Base-by-base conservation (phyloP, 2,888 invertebrate species). In the Rhodophaea formosa region DNA sequence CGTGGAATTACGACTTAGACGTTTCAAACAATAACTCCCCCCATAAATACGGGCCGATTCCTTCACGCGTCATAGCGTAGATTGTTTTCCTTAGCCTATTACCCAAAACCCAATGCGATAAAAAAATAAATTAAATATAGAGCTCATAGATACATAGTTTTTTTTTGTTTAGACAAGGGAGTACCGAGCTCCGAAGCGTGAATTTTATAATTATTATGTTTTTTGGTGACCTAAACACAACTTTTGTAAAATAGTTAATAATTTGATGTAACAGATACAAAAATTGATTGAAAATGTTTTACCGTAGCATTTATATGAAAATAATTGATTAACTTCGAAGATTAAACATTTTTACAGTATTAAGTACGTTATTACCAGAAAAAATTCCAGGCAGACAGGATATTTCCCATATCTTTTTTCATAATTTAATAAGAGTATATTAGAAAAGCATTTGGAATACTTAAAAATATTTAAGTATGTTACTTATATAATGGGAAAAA, bases 1-100 rank as follows among this genome's bases (percentile, higher is more conserved):
- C 79, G 77, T 82, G 82, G 89, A 89, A 88, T 91, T 89, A 91
- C 90, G 91, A 91, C 91, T 88, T 89, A 89, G 91, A 91, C 91
- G 90, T 91, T 91, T 91, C 91, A 91, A 91, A 91, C 91, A 91
- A 91, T 91, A 91, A 91, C 89, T 87, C 79, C 77, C 75, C 75
- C 82, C 84, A 88, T 91, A 91, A 91, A 91, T 90, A 87, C 83
- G 83, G 79, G 74, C 83, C 88, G 88, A 90, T 90, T 91, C 81
- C 86, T 89, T 91, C 87, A 89, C 91, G 91, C 90, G 84, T 88
- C 91, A 87, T 84, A 84, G 86, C 86, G 70, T 79, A 77, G 81
- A 81, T 82, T 80, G 82, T 84, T 88, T 86, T 80, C 80, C 77
- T 82, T 76, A 71, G 72, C 68, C 71, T 68, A 66, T 66, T n/a